Percentiles rank a stretch among this genome's conserved stretches.
phyloP scores from a whole-genome alignment of 2,888 invertebrate species.

The Cepaea hortensis region DNA sequence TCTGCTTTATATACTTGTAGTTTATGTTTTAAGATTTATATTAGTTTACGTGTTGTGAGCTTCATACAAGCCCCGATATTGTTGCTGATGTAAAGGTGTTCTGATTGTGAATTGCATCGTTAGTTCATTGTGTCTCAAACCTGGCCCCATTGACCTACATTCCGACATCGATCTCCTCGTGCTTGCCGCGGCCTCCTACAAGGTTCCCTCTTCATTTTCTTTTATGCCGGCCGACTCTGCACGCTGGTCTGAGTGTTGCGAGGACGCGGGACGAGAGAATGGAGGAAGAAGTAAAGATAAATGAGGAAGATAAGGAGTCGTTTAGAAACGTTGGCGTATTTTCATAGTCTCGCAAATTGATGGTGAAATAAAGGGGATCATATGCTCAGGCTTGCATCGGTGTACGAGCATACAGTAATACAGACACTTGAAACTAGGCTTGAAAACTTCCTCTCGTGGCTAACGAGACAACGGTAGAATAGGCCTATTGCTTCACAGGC shows the following conservation, averaged over 20 bases:
- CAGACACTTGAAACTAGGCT: too few relatives aligned
- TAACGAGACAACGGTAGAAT: too few relatives aligned
- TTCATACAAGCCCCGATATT: too few relatives aligned
- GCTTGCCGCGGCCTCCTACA: constrained; percentile 16
- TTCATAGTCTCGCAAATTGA: not conserved
- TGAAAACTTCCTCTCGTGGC: too few relatives aligned
- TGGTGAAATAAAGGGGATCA: not conserved
- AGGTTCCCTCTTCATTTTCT: not conserved
- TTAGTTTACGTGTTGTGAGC: too few relatives aligned
- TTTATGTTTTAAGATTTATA: too few relatives aligned
- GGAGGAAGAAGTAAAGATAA: not conserved
- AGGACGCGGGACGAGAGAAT: not conserved
- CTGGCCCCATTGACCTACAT: constrained; percentile 22
- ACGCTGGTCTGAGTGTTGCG: not conserved
- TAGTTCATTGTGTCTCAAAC: not conserved
- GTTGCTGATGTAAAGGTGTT: too few relatives aligned
- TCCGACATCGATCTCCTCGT: constrained; percentile 2
- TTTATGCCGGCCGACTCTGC: not conserved
- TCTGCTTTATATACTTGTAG: too few relatives aligned
- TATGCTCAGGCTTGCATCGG: too few relatives aligned
- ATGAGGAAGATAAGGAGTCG: constrained; percentile 7
- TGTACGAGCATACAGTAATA: too few relatives aligned
- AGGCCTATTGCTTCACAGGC: too few relatives aligned
- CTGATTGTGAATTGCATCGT: too few relatives aligned
- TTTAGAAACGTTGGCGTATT: not conserved